Evolutionary conservation across 53 echinoderm and acorn worm species (phyloP), one percentile per base, ranked within the genome.

Genomic region (Crossaster papposus): DNA sequence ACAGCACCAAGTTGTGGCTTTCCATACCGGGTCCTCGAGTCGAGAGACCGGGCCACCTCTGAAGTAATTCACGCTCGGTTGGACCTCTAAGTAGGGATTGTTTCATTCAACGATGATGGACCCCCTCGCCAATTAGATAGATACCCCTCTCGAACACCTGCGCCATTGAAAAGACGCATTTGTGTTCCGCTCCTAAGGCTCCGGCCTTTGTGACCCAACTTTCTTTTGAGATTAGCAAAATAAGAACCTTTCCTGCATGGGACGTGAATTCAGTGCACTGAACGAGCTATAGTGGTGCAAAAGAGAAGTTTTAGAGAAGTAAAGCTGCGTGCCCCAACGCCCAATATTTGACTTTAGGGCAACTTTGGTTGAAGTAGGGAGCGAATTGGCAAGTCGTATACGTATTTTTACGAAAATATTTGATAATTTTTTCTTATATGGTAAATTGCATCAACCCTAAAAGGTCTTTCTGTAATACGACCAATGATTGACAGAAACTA

Each of bases 91-190:
- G 68, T 38, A 30, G 37, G 24, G 36, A 64, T 82, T 65, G 38
- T 37, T 65, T 37, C 64, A 64, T 82, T 64, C 65, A 22, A 37
- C 11, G 28, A 26, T 24, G 35, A 32, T 33, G 81, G 55, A 55
- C 20, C 24, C 65, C 36, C 36, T 36, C 20, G 12, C 82, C 82
- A 82, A 82, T 82, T 82, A 82, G 65, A 70, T 68, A 38, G 82
- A 82, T 82, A 82, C 62, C 81, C 6, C 24, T 14, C 54, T 7
- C 12, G 30, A 54, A 79, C 81, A 81, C 81, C 81, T 81, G 81
- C 20, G 58, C 58, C 81, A 58, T n/a, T n/a, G 62, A 55, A 34
- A 30, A 81, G 32, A 26, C 54, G 58, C 81, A 2, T 34, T 55
- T 55, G 12, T 26, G 23, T 18, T 32, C n/a, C n/a, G n/a, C n/a